Evolutionary conservation across 2,113 vertebrate species (phyloP), one percentile per base, ranked within the genome.

Genomic region (Colaptes auratus): DNA sequence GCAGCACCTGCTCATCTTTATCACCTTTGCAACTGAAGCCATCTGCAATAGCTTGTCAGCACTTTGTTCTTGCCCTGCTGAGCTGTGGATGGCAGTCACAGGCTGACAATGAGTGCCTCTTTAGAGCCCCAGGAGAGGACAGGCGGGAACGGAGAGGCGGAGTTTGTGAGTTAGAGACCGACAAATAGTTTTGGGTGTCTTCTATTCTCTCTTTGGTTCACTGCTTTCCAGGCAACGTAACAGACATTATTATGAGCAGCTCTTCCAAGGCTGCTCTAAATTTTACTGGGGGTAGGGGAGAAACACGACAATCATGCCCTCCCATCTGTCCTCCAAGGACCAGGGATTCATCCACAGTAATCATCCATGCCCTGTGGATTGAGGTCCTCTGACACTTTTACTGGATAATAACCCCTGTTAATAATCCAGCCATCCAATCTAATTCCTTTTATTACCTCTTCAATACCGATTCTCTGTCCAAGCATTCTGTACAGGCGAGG

Each of bases 391-490:
- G 92, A 73, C 63, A 78, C 59, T 91, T 93, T 78, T 83, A 91
- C 80, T 92, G 63, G 88, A 36, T 86, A 95, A 88, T 28, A 79
- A 67, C n/a, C 73, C 42, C 48, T 92, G 67, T 91, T 90, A 94
- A 86, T 93, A 94, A 89, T 53, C 88, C 66, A 91, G 65, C 31
- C 76, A 91, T 83, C 91, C 88, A 75, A 81, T 76, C 19, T 9
- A 94, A 91, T 94, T 95, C 79, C 63, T 89, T 95, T 86, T 78
- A 93, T 91, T 72, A 76, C 56, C 58, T 86, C 72, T 85, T 44
- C 74, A 88, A 56, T 75, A 79, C 11, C 82, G 79, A 44, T 44
- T 70, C 16, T 70, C 56, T 27, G 21, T 53, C 72, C 84, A 50
- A 94, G n/a, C 11, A 13, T 48, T 71, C 69, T 52, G 28, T 72